Evolutionary conservation across 2,888 invertebrate genomes (phyloP).

Genomic region (Aplocera efformata): DNA sequence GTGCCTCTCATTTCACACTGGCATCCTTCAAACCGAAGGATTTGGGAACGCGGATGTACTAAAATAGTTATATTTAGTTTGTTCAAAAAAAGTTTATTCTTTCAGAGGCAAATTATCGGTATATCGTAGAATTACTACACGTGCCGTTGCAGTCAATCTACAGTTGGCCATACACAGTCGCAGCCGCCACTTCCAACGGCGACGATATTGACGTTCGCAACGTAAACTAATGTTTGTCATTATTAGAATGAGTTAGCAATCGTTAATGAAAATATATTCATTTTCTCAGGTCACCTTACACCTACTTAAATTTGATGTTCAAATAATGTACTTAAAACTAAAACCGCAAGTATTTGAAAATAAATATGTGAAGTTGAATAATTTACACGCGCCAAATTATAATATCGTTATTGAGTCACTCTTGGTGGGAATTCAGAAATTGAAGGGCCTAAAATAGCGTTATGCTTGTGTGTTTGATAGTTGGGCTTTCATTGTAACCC

Average conservation of each 20-base stretch:
- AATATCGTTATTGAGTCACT: too few species aligned
- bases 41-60: too few species aligned
- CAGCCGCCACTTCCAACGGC: constrained; percentile 49
- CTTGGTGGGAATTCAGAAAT: constrained; percentile 1
- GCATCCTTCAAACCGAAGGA: too few species aligned
- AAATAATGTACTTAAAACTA: neutral
- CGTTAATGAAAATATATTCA: too few species aligned
- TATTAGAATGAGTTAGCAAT: neutral
- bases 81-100: constrained; percentile 34
- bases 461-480: constrained; percentile 25
- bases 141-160: constrained; percentile 93
- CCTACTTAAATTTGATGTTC: neutral
- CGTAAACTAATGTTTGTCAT: constrained; percentile 34
- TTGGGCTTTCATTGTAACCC: constrained; percentile 49
- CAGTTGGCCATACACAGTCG: constrained; percentile 71
- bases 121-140: constrained; percentile 92
- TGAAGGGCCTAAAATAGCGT: constrained; percentile 29
- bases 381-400: too few species aligned
- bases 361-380: too few species aligned
- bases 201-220: constrained; percentile 48
- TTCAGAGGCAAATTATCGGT: constrained; percentile 91
- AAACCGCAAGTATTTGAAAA: too few species aligned
- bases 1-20: too few species aligned
- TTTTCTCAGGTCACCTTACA: neutral
- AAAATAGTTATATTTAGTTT: constrained; percentile 1